A percentile compares a stretch with the other conserved stretches of the same genome.
phyloP scores from a whole-genome alignment of 2,113 vertebrate genomes.

The Dipodomys ordii region DNA sequence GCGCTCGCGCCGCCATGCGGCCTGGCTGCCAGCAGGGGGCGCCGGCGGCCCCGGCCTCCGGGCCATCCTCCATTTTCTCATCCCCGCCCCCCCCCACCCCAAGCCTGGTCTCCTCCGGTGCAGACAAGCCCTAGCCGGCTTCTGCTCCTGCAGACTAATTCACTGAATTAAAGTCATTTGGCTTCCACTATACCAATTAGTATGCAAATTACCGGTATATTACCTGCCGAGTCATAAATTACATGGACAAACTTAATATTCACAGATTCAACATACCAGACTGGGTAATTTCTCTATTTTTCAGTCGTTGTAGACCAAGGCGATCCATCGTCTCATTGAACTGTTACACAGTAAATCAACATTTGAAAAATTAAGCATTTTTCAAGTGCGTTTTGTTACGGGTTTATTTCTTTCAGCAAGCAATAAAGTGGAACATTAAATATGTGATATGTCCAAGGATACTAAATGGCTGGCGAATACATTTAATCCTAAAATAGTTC shows the following conservation, averaged over 20 bases:
- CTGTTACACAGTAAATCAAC: constrained; percentile 58
- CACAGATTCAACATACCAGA: constrained; percentile 18
- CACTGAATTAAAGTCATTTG: constrained; percentile 69
- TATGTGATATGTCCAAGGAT: constrained; percentile 28
- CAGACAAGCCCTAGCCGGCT: constrained; percentile 46
- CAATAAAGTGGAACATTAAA: constrained; percentile 62
- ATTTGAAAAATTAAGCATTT: constrained; percentile 76
- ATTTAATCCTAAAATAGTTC: constrained; percentile 37
- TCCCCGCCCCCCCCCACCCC: background rate
- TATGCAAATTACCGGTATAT: constrained; percentile 70
- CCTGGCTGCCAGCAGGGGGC: constrained; percentile 13
- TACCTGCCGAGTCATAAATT: constrained; percentile 72
- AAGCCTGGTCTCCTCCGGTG: constrained; percentile 2
- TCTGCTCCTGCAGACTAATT: constrained; percentile 64
- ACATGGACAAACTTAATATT: constrained; percentile 70
- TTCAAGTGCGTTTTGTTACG: constrained; percentile 58
- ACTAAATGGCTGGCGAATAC: constrained; percentile 58
- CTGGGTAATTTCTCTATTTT: constrained; percentile 74
- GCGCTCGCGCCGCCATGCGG: fast-evolving
- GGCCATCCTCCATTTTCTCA: background rate
- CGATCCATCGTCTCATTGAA: constrained; percentile 59
- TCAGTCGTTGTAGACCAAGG: constrained; percentile 38
- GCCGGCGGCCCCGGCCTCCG: background rate
- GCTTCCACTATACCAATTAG: constrained; percentile 58
- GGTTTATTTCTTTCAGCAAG: constrained; percentile 70